These are phyloP conservation scores for Cremastinae sp. DNA, from an alignment of 2,888 invertebrate species.

Conservation along the genomic window DNA sequence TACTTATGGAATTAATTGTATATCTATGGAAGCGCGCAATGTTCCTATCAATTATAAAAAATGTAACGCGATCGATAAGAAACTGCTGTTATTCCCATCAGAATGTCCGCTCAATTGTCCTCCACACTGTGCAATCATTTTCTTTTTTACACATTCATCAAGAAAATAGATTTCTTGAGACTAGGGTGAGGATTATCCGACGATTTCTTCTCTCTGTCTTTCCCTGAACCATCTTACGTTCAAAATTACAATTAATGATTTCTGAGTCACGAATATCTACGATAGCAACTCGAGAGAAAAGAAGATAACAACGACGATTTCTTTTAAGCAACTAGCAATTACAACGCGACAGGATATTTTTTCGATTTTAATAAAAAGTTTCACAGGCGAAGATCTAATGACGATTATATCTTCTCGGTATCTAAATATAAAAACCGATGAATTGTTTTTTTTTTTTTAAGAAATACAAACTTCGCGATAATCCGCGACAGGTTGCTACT, in stretches of 20 bases:
- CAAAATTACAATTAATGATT: not conserved
- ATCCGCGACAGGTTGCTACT: slow-evolving; percentile 37
- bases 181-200: too few species aligned
- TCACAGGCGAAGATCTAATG: not conserved
- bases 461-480: slow-evolving; percentile 57
- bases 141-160: not conserved
- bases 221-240: not conserved
- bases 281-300: slow-evolving; percentile 32
- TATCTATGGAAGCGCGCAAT: slow-evolving; percentile 59
- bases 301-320: slow-evolving; percentile 22
- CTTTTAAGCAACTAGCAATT: slow-evolving; percentile 6
- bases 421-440: slow-evolving; percentile 47
- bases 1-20: slow-evolving; percentile 47
- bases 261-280: slow-evolving; percentile 16
- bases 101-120: slow-evolving; percentile 2
- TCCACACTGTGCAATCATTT: not conserved
- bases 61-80: slow-evolving; percentile 29
- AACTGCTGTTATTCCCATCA: not conserved
- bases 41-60: slow-evolving; percentile 49
- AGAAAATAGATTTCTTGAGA: too few species aligned
- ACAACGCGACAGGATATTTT: slow-evolving; percentile 18
- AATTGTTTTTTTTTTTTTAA: slow-evolving; percentile 7
- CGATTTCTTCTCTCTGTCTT: too few species aligned
- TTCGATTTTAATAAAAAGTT: slow-evolving; percentile 5
- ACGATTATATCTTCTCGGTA: slow-evolving; percentile 34